Evolutionary conservation across 2,888 invertebrate species (phyloP).

Genomic region (Tanaodytes sp.): DNA sequence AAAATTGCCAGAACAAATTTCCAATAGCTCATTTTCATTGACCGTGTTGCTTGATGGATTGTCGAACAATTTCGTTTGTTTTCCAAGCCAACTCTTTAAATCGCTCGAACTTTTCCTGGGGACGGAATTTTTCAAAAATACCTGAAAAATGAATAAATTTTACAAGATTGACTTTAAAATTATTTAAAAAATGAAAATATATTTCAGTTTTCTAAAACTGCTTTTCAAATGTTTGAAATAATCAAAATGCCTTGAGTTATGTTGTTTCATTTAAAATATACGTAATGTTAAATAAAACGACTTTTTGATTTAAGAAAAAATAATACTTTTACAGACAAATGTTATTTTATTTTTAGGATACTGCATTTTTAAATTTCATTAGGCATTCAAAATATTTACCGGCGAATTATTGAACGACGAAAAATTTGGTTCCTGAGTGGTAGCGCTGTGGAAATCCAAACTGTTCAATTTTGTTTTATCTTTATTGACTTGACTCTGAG

Average conservation of each 20-base stretch:
- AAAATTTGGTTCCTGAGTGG: slow-evolving; percentile 10
- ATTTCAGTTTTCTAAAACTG: no score
- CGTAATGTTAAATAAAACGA: no score
- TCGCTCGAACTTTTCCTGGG: slow-evolving; percentile 12
- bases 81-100: slow-evolving; percentile 54
- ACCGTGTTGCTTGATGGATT: slow-evolving; percentile 57
- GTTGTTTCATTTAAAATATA: no score
- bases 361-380: no score
- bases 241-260: no score
- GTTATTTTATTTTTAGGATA: no score
- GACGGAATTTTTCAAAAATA: slow-evolving; percentile 5
- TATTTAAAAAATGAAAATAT: no score
- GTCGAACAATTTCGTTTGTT: slow-evolving; percentile 72
- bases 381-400: no score
- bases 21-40: slow-evolving; percentile 75
- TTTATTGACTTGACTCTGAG: neutral
- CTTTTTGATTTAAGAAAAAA: no score
- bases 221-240: no score
- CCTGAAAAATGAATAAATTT: slow-evolving; percentile 20
- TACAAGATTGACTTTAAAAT: no score
- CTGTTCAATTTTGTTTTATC: neutral
- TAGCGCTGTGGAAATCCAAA: neutral
- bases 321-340: no score
- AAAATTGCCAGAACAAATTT: slow-evolving; percentile 64
- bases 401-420: slow-evolving; percentile 28